Evolutionary conservation across 2,797 vertebrate species (phyloP).

Genomic region (Pseudomugil gertrudae): DNA sequence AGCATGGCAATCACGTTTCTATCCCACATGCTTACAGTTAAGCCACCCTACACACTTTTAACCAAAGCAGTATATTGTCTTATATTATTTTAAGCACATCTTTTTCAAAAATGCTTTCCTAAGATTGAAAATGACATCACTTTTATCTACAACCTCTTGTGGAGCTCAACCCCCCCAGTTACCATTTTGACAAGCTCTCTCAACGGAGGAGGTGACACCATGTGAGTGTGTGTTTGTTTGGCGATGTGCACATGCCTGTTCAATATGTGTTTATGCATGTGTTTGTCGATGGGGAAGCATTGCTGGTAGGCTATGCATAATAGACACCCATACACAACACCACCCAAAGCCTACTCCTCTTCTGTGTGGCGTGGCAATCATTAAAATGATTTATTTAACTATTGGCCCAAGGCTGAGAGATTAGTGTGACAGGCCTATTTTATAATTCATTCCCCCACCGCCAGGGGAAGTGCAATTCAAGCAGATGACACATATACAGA

Average conservation of each 20-base stretch:
- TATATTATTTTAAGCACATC: too few relatives aligned
- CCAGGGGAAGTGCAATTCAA: conserved; percentile 78
- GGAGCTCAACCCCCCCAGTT: conserved; percentile 53
- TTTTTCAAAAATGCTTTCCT: conserved; percentile 22
- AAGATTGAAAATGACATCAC: conserved; percentile 55
- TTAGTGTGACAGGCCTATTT: conserved; percentile 82
- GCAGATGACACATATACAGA: conserved; percentile 74
- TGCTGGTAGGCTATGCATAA: conserved; percentile 59
- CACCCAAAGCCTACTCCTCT: conserved; percentile 64
- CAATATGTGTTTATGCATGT: conserved; percentile 62
- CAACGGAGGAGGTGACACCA: conserved; percentile 57
- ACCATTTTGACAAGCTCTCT: conserved; percentile 53
- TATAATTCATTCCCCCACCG: conserved; percentile 81
- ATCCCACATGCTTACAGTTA: conserved; percentile 58
- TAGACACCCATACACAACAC: conserved; percentile 61
- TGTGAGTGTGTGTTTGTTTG: conserved; percentile 37
- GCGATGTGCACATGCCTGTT: conserved; percentile 34
- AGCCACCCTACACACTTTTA: conserved; percentile 54
- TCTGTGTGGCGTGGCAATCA: conserved; percentile 74
- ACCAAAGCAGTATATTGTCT: conserved; percentile 40
- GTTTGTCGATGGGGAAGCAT: conserved; percentile 55
- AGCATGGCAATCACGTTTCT: conserved; percentile 68
- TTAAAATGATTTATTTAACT: conserved; percentile 86
- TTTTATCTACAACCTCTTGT: conserved; percentile 64
- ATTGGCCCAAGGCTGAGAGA: conserved; percentile 78